Base-by-base conservation (phyloP, 2,888 invertebrate genomes). In the Syritta pipiens region DNA sequence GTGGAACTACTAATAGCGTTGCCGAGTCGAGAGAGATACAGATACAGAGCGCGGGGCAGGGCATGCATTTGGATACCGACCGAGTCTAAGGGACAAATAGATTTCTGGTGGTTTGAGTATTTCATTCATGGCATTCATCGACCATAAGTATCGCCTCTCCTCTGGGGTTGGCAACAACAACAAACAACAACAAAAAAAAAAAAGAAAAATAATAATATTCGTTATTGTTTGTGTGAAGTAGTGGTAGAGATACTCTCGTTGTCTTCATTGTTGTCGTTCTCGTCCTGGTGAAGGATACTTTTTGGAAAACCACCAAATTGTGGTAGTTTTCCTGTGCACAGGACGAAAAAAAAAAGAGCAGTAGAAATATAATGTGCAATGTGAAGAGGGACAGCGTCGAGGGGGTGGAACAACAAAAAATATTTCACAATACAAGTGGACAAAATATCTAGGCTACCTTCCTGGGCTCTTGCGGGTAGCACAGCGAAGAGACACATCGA, bases 271-370 rank as follows among this genome's bases (percentile, higher is more conserved):
- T 37, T 26, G 32, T 20, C 26, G 20, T 44, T 7, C 48, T 46
- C 28, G 53, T 40, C 22, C 55, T 57, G 24, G 20, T 57, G 42
- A 79, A 67, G 60, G 62, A 68, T 79, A 63, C 68, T 62, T 79
- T 49, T 79, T 79, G 79, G 79, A 79, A 68, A 67, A 68, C 67
- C 79, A 79, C 79, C 79, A 79, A 79, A 74, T 79, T 74, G 62
- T 62, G 68, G 74, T 74, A 55, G 62, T 67, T 68, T 71, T 65
- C 17, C 40, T 44, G 30, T 24, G 19, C 32, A 67, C 10, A 22
- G 24, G 14, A 17, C 10, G 7, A 19, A n/a, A 14, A 22, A 37
- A 55, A 57, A 17, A 32, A 4, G 4, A 14, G 17, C 7, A 17
- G 22, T 22, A 59, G 4, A 28, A 4, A 51, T 17, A 69, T 26